Base-by-base conservation (phyloP, 2,797 vertebrate species). In the Acanthurus leucopareius region DNA sequence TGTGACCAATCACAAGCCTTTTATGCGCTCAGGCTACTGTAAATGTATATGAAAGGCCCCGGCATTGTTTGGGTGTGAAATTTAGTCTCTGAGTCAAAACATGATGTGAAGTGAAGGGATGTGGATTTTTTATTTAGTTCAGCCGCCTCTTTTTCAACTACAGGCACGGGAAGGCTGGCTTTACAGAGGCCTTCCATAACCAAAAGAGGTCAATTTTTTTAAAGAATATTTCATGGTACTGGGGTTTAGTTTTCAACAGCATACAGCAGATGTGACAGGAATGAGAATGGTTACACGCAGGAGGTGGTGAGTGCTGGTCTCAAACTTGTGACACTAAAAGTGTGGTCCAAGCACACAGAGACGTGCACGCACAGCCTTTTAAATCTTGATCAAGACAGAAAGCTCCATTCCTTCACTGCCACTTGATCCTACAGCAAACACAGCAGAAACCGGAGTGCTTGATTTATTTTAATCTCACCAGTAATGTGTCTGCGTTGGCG, bases 401-500 rank as follows among this genome's bases (percentile, higher is more conserved):
- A 71, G 84, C 86, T 74, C 79, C 56, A 60, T 49, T 88, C 82
- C 78, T 86, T 77, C 77, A 52, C 87, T 53, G 75, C 78, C 8
- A 70, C 76, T 85, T 77, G 85, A 91, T 92, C 87, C 75, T 66
- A 66, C 68, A 84, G 86, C 92, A 92, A 91, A 92, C 91, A 90
- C 89, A 82, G 84, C 83, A 87, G 76, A 89, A 89, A 87, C 69
- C 20, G 0, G 52, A 85, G 88, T 63, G 84, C 84, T 82, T 88
- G 88, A 93, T 92, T 92, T 83, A 80, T 86, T 89, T 90, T 90
- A 89, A 92, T 90, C 90, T 90, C 77, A 51, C 25, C 78, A 75
- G 86, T 90, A 88, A 90, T 83, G 83, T 80, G 87, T 79, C 80
- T 87, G 83, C 47, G 53, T 79, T 83, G 62, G 83, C 60, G 45